phyloP scores from a whole-genome alignment of 2,797 vertebrate species.

The Epinephelus awoara region DNA sequence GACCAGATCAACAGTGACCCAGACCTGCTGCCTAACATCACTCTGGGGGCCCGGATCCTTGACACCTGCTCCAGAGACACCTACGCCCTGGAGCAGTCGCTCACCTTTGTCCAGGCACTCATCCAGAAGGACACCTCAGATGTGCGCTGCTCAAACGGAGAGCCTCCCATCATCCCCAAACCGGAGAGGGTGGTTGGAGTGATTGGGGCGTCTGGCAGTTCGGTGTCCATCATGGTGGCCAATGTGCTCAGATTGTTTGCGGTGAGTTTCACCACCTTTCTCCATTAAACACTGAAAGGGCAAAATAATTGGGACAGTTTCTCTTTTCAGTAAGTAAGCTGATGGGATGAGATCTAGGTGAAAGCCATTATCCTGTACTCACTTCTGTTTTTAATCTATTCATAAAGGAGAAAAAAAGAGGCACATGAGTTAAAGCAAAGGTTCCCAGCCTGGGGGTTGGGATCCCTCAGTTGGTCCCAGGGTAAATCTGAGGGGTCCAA shows the following conservation, averaged over 20 bases:
- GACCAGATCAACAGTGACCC: constrained; percentile 95
- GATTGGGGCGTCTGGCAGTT: constrained; percentile 94
- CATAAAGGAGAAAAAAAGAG: not conserved
- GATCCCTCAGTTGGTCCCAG: not conserved
- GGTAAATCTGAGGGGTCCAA: not conserved
- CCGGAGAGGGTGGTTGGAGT: constrained; percentile 92
- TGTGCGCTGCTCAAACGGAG: constrained; percentile 90
- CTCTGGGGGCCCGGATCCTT: constrained; percentile 91
- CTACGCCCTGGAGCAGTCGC: constrained; percentile 93
- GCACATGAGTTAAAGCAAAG: not conserved
- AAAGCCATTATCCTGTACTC: constrained; percentile 21
- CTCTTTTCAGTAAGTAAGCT: constrained; percentile 25
- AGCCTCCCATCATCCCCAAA: constrained; percentile 87
- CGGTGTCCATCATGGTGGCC: constrained; percentile 97
- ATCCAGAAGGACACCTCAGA: constrained; percentile 90
- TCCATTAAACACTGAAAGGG: not conserved
- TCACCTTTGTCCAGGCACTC: constrained; percentile 92
- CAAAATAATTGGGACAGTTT: not conserved
- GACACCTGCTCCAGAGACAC: constrained; percentile 95
- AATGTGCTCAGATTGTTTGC: constrained; percentile 93
- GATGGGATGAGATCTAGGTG: constrained; percentile 18
- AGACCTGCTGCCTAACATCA: constrained; percentile 91
- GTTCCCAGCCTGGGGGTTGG: not conserved
- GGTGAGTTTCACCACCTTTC: constrained; percentile 77
- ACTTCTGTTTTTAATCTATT: constrained; percentile 11